phyloP scores from a whole-genome alignment of 2,888 invertebrate genomes.

The Linnaemya vulpina region DNA sequence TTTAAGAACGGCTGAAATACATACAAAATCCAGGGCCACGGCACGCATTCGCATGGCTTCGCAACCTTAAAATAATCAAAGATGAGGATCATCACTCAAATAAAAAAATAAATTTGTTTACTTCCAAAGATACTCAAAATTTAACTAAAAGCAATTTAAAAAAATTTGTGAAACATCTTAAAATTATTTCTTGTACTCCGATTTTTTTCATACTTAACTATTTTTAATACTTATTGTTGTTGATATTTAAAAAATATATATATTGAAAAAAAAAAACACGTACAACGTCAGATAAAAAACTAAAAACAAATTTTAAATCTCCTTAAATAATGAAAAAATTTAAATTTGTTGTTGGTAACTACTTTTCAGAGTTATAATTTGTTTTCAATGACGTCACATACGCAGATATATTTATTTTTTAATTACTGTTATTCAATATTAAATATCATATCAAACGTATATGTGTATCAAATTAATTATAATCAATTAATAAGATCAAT shows the following conservation, averaged over 20 bases:
- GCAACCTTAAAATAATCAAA: conserved; percentile 81
- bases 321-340: conserved; percentile 11
- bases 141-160: conserved; percentile 64
- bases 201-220: conserved; percentile 72
- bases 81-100: background rate
- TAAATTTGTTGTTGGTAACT: conserved; percentile 28
- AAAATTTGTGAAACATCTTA: conserved; percentile 40
- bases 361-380: conserved; percentile 1
- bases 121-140: conserved; percentile 21
- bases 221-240: conserved; percentile 68
- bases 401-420: conserved; percentile 11
- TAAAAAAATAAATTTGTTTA: background rate
- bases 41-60: conserved; percentile 93
- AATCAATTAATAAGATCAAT: conserved; percentile 3
- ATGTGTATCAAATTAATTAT: background rate
- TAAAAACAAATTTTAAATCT: conserved; percentile 30
- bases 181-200: conserved; percentile 49
- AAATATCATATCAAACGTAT: conserved; percentile 8
- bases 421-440: conserved; percentile 27
- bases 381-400: background rate
- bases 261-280: conserved; percentile 26
- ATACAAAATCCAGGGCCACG: conserved; percentile 92
- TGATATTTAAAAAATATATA: conserved; percentile 30
- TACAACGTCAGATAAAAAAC: background rate
- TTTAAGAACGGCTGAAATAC: conserved; percentile 93